Base-by-base conservation (phyloP, 2,113 vertebrate species). In the Emydura subglobosa region DNA sequence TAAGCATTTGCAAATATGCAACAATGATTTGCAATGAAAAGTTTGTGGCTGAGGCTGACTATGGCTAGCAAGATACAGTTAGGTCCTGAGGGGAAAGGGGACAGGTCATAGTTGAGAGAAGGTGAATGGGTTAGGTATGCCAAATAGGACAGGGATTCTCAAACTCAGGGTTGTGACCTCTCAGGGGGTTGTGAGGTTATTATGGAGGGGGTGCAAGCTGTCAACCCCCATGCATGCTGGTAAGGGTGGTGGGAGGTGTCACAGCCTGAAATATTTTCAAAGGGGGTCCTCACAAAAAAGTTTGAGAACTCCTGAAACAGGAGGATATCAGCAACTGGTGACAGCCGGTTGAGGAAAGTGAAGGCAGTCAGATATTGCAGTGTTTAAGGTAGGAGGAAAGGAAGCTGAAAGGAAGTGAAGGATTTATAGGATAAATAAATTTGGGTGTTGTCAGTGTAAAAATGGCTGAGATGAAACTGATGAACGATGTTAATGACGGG, bases 11-110 rank as follows among this genome's bases (percentile, higher is more conserved):
- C 0, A 0, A 3, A 47, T 53, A 8, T 8, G 25, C 74, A 65
- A 6, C 31, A 29, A 12, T 31, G 29, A 7, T 0, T 0, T 16
- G 39, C n/a, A 4, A 1, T 1, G 0, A 27, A 47, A 6, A 83
- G 29, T 79, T 87, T 47, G 44, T 1, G 0, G 42, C 79, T 57
- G n/a, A 10, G 65, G 4, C n/a, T 0, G 0, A 1, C 34, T n/a
- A 1, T 19, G 31, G 82, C 12, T 61, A 74, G 25, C 9, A 42
- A 10, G 53, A 68, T 68, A 17, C 14, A 53, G 51, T 68, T n/a
- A 21, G 17, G 34, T 19, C 65, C 7, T 39, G 34, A 68, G 10
- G 76, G 39, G 8, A 47, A 5, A 22, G 54, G 89, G 34, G 25
- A 13, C 0, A 0, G 1, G 11, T 61, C 44, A 29, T 22, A 27